phyloP scores from a whole-genome alignment of 64 coral and sea anemone genomes.

The Trachythela sp. region DNA sequence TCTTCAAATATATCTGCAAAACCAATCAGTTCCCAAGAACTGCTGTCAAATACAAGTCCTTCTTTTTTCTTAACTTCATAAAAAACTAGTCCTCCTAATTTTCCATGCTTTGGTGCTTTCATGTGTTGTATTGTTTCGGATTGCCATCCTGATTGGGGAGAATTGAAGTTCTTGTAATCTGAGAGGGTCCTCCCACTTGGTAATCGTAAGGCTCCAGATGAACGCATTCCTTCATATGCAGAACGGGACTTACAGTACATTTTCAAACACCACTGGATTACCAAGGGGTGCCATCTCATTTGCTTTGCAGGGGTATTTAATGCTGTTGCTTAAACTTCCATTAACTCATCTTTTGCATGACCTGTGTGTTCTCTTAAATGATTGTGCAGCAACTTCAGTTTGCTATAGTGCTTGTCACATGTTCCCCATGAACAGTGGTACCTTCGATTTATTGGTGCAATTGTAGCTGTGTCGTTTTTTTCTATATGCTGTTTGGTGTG shows the following conservation, averaged over 20 bases:
- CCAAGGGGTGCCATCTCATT: slow-evolving; percentile 53
- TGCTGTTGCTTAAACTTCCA: no score
- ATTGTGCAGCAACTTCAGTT: no score
- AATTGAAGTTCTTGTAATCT: no score
- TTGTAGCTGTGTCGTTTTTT: background rate
- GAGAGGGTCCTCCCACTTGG: slow-evolving; percentile 62
- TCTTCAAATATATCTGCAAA: slow-evolving; percentile 18
- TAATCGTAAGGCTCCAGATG: slow-evolving; percentile 51
- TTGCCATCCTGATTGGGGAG: slow-evolving; percentile 61
- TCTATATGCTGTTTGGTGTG: slow-evolving; percentile 52
- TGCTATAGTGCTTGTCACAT: slow-evolving; percentile 23
- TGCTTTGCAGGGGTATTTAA: slow-evolving; percentile 31
- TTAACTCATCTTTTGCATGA: no score
- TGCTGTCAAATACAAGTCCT: slow-evolving; percentile 52
- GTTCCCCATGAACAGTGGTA: slow-evolving; percentile 31
- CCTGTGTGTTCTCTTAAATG: no score
- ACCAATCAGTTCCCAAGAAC: slow-evolving; percentile 55
- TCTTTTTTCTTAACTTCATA: slow-evolving; percentile 73
- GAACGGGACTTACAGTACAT: slow-evolving; percentile 45
- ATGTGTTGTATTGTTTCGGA: slow-evolving; percentile 29
- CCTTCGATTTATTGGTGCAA: slow-evolving; percentile 24
- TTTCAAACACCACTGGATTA: no score
- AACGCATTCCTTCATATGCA: slow-evolving; percentile 44
- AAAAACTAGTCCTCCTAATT: slow-evolving; percentile 60
- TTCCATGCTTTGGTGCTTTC: slow-evolving; percentile 52